Conservation (phyloP, 2,888 invertebrate genomes). For the Julus scandinavius region DNA sequence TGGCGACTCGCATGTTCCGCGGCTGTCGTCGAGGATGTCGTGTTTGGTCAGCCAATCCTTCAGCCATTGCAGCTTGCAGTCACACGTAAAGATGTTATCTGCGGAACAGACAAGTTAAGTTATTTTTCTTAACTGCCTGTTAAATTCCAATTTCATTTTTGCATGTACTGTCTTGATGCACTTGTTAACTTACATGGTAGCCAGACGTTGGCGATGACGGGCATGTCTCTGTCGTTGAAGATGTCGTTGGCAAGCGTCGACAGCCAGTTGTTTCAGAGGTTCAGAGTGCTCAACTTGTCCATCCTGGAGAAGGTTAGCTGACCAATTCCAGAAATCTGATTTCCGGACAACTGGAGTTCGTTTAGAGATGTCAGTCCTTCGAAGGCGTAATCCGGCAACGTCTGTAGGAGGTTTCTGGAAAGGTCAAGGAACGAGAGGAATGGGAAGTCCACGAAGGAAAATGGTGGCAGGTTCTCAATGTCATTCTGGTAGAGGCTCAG, state of each 20-base stretch:
- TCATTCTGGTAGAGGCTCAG: too few relatives aligned
- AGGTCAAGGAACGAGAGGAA: not conserved
- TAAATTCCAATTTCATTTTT: too few relatives aligned
- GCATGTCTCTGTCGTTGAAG: slow-evolving; percentile 3
- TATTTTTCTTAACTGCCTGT: too few relatives aligned
- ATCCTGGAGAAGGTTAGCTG: not conserved
- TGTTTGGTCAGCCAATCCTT: slow-evolving; percentile 10
- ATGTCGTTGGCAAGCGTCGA: not conserved
- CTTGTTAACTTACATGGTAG: not conserved
- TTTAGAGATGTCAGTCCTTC: not conserved
- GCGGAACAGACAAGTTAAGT: not conserved
- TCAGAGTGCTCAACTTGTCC: not conserved
- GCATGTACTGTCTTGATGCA: too few relatives aligned
- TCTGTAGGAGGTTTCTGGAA: not conserved
- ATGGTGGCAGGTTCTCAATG: too few relatives aligned
- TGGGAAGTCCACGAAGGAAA: not conserved
- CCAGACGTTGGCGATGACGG: not conserved
- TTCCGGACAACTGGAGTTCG: not conserved
- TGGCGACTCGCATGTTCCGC: not conserved
- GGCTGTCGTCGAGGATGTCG: slow-evolving; percentile 14
- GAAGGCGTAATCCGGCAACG: slow-evolving; percentile 20
- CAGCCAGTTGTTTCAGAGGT: slow-evolving; percentile 1
- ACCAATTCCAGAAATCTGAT: not conserved
- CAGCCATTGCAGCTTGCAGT: not conserved
- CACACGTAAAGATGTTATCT: not conserved